Conservation (phyloP, 64 coral and sea anemone genomes). For the Actinia equina region DNA sequence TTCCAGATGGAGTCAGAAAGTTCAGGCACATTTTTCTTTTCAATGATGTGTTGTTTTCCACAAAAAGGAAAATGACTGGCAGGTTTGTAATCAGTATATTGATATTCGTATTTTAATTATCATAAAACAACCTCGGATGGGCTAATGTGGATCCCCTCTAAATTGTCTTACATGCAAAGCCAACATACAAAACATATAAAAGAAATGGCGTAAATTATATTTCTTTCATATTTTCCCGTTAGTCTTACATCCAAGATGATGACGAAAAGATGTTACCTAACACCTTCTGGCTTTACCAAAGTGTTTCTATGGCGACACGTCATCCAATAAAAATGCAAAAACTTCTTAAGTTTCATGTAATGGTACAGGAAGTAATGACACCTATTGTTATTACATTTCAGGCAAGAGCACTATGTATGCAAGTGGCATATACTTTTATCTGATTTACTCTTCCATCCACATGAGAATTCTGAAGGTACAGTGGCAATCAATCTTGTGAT, state of each 20-base stretch:
- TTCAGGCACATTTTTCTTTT: constrained; percentile 95
- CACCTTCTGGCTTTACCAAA: too few relatives aligned
- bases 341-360: neutral
- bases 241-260: too few relatives aligned
- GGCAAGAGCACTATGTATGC: constrained; percentile 63
- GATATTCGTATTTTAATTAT: too few relatives aligned
- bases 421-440: constrained; percentile 62
- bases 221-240: too few relatives aligned
- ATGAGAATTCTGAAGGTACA: constrained; percentile 67
- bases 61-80: constrained; percentile 83
- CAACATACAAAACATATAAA: too few relatives aligned
- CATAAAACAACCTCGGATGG: too few relatives aligned
- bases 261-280: too few relatives aligned
- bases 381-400: neutral
- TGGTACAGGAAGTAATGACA: neutral
- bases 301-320: too few relatives aligned
- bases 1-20: constrained; percentile 64
- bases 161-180: too few relatives aligned
- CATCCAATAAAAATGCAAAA: too few relatives aligned
- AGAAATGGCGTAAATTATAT: too few relatives aligned
- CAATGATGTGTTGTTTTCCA: constrained; percentile 80
- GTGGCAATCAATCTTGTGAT: neutral
- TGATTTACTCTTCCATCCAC: constrained; percentile 55
- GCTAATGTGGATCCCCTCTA: too few relatives aligned
- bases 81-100: constrained; percentile 48